phyloP scores from a whole-genome alignment of 2,113 vertebrate species.

The Galeopterus variegatus region DNA sequence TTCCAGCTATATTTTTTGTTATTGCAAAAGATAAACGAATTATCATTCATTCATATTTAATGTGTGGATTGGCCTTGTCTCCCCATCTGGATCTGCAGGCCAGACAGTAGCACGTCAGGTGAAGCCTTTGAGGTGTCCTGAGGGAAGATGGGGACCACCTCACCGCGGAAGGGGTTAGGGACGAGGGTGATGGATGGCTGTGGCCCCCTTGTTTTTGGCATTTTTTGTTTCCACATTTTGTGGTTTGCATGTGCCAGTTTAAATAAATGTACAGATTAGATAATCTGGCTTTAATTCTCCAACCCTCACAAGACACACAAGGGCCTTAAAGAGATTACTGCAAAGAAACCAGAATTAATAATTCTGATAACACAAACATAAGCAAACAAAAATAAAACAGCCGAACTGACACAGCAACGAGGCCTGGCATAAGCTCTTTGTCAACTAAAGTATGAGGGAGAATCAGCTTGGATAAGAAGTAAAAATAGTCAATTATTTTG shows the following conservation, averaged over 20 bases:
- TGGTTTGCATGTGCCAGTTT: background rate
- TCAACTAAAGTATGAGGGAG: background rate
- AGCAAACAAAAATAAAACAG: background rate
- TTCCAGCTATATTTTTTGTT: background rate
- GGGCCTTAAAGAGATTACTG: background rate
- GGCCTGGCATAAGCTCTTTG: background rate
- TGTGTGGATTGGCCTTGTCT: background rate
- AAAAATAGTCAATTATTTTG: background rate
- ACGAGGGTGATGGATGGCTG: background rate
- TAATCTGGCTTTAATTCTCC: background rate
- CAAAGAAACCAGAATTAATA: slow-evolving; percentile 3
- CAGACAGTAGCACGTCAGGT: background rate
- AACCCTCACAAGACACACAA: background rate
- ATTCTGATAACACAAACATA: background rate
- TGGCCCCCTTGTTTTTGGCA: background rate
- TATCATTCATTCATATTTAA: background rate
- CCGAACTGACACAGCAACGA: background rate
- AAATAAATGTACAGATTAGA: background rate
- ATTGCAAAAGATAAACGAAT: background rate
- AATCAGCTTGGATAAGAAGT: background rate
- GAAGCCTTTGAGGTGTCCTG: background rate
- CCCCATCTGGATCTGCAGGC: background rate
- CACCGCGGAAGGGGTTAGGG: background rate
- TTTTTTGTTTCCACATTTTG: background rate
- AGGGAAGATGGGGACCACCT: background rate